Conservation (phyloP, 2,113 vertebrate genomes). For the Procavia capensis region DNA sequence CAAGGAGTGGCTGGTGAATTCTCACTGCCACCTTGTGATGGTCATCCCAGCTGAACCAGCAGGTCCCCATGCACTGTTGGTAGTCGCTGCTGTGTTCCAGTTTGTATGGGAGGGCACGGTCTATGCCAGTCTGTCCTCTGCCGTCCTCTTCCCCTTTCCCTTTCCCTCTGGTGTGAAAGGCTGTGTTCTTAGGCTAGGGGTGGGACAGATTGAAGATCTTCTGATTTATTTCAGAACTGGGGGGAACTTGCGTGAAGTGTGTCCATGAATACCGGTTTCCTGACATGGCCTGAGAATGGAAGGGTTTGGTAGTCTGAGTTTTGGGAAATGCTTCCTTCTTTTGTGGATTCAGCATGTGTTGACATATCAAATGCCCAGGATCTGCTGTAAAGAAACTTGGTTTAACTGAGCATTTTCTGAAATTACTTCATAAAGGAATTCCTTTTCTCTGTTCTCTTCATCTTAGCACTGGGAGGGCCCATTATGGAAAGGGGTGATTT, state of each 20-base stretch:
- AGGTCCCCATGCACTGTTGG: no score
- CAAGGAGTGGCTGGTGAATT: no score
- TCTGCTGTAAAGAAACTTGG: neutral
- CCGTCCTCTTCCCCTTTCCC: neutral
- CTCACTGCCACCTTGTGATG: no score
- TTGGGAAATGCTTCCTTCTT: neutral
- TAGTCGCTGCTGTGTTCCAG: no score
- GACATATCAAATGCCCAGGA: neutral
- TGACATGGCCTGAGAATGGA: neutral
- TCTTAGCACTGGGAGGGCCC: neutral
- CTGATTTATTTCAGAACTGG: neutral
- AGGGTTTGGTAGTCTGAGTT: neutral
- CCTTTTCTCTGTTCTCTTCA: neutral
- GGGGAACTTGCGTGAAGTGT: neutral
- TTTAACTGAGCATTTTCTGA: slow-evolving; percentile 14
- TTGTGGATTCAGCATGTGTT: neutral
- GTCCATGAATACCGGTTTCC: neutral
- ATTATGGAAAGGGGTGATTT: neutral
- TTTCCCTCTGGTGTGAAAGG: neutral
- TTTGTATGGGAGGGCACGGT: no score
- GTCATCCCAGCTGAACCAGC: no score
- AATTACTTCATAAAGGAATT: slow-evolving; percentile 9
- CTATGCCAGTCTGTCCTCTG: neutral
- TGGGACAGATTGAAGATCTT: neutral
- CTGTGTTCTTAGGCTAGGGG: neutral